phyloP scores from a whole-genome alignment of 1,140 invertebrate genomes.

The Leptinotarsa texana region DNA sequence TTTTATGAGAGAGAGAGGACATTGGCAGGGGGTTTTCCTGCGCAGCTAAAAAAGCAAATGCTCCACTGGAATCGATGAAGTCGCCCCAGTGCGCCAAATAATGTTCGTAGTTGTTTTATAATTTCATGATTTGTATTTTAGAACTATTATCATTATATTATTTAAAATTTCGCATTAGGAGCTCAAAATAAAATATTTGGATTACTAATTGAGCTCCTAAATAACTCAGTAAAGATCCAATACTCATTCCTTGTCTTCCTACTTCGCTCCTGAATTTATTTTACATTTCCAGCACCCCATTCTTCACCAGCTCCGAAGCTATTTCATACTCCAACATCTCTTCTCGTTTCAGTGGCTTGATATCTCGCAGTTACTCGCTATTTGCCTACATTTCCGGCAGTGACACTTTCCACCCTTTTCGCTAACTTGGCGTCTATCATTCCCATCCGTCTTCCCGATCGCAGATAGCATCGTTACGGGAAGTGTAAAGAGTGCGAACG shows the following conservation, averaged over 20 bases:
- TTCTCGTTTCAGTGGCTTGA: slow-evolving; percentile 22
- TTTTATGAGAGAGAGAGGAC: too few species aligned
- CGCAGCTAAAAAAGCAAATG: too few species aligned
- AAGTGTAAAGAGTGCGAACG: background rate
- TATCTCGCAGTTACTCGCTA: slow-evolving; percentile 20
- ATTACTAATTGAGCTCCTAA: too few species aligned
- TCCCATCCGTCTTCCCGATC: slow-evolving; percentile 12
- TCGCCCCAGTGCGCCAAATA: too few species aligned
- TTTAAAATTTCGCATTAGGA: background rate
- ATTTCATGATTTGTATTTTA: too few species aligned
- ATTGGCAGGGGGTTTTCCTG: too few species aligned
- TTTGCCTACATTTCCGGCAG: slow-evolving; percentile 22
- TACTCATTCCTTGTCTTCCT: slow-evolving; percentile 13
- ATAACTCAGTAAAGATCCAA: too few species aligned
- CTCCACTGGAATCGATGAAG: too few species aligned
- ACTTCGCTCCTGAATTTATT: slow-evolving; percentile 27
- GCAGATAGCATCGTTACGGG: background rate
- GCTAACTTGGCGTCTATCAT: slow-evolving; percentile 18
- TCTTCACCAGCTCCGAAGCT: slow-evolving; percentile 28
- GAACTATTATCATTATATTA: background rate
- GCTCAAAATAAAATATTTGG: too few species aligned
- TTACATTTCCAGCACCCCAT: slow-evolving; percentile 38
- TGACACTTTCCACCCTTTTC: slow-evolving; percentile 35
- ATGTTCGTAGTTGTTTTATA: too few species aligned
- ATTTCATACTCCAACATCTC: slow-evolving; percentile 30